Evolutionary conservation across 1,140 invertebrate species (phyloP).

Genomic region (Paramacrobiotus metropolitanus): DNA sequence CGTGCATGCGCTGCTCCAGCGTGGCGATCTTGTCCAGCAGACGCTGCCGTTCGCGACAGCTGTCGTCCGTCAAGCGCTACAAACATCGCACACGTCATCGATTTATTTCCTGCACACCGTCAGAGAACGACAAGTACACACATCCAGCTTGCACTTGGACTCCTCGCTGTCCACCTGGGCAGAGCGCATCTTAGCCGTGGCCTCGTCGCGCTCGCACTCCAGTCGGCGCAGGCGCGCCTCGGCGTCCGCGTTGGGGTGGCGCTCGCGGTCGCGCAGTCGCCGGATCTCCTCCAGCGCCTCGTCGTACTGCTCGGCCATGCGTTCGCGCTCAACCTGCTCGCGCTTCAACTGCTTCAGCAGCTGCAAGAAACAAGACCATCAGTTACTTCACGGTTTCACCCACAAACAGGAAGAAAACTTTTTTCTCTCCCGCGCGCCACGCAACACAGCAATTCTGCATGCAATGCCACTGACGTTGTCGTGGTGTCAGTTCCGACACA

Average conservation of each 20-base stretch:
- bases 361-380: not conserved
- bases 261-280: not conserved
- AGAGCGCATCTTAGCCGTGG: not conserved
- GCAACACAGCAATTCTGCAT: too few relatives aligned
- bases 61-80: not conserved
- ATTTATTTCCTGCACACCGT: too few relatives aligned
- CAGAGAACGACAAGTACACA: too few relatives aligned
- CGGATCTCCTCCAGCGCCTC: not conserved
- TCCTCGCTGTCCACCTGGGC: slow-evolving; percentile 1
- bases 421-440: too few relatives aligned
- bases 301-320: not conserved
- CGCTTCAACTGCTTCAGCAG: not conserved
- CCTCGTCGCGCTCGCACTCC: not conserved
- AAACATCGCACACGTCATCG: not conserved
- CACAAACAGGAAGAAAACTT: too few relatives aligned
- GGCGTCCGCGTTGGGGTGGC: not conserved
- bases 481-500: too few relatives aligned
- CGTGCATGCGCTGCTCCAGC: not conserved
- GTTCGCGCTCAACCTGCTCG: not conserved
- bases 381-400: too few relatives aligned
- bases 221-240: not conserved
- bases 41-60: not conserved
- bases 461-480: too few relatives aligned
- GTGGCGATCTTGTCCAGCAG: not conserved
- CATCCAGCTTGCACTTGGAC: not conserved